phyloP scores from a whole-genome alignment of 2,113 vertebrate species.

The Platysteira castanea region DNA sequence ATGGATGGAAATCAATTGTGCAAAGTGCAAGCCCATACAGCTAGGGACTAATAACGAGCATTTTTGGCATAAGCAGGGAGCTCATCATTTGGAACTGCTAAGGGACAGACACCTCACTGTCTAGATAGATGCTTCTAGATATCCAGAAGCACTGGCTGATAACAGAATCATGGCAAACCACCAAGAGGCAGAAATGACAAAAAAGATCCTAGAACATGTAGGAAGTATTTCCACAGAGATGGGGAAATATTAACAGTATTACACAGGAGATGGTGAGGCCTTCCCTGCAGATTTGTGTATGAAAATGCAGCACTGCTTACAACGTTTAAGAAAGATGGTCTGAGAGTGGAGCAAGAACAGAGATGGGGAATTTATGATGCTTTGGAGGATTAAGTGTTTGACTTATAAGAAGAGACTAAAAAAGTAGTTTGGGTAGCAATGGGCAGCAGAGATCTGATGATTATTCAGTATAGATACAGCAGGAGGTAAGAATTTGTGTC shows the following conservation, averaged over 20 bases:
- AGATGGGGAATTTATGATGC: neutral
- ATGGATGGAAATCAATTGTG: constrained; percentile 29
- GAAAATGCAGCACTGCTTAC: neutral
- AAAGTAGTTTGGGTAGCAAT: neutral
- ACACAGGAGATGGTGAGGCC: neutral
- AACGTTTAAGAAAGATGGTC: neutral
- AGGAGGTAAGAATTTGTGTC: neutral
- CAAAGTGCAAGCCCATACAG: neutral
- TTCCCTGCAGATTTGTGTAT: neutral
- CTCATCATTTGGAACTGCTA: neutral
- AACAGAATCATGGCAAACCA: neutral
- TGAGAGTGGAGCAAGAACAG: neutral
- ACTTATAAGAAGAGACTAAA: neutral
- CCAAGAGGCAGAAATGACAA: neutral
- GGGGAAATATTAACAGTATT: neutral
- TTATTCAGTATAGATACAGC: neutral
- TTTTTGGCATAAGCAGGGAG: neutral
- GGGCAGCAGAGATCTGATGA: neutral
- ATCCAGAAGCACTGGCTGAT: neutral
- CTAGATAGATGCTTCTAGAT: neutral
- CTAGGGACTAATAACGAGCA: constrained; percentile 7
- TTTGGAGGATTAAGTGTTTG: neutral
- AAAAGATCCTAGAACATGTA: neutral
- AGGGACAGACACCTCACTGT: neutral
- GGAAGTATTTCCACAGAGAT: neutral